Base-by-base conservation (phyloP, 2,113 vertebrate genomes). In the Limanda limanda region DNA sequence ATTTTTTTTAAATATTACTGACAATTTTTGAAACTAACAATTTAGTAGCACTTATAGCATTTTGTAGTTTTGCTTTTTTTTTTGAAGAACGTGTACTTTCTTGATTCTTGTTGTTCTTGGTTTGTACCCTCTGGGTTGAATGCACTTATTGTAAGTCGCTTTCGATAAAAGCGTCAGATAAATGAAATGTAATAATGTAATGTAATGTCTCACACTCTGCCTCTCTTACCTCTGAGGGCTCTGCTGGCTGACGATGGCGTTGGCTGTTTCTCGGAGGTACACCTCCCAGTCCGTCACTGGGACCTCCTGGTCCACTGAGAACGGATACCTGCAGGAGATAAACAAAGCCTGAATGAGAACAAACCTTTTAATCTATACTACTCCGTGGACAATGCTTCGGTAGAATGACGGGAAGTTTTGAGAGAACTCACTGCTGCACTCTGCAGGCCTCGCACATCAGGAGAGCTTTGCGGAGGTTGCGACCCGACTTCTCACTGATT, bases 391-490 rank as follows among this genome's bases (percentile, higher is more conserved):
- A 23, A 31, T 24, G 24, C 42, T 4, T 31, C 31, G 6, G 31
- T 7, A 31, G 31, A 31, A 31, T 31, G 31, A 31, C 31, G 12
- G 37, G n/a, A 27, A 0, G 20, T 12, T 40, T 52, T 9, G 27
- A 15, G 35, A 42, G 11, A 4, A 97, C 97, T 95, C 92, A 99
- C 98, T 99, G 98, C 79, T 99, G 98, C 37, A 99, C 98, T 88
- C 97, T 95, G 93, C 98, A 99, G 73, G 98, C 96, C 78, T 99
- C 98, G 0, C 97, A 98, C 96, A 99, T 99, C 21, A 99, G 92
- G 1, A 99, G 89, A 0, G 97, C 98, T 85, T 97, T 99, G 35
- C 98, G 95, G 52, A 99, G 96, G 88, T 99, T 99, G 68, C 98
- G 94, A 51, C 95, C 95, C 5, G 97, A 98, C 79, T 97, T 97